Evolutionary conservation across 2,113 vertebrate species (phyloP).

Genomic region (Pontoporia blainvillei): DNA sequence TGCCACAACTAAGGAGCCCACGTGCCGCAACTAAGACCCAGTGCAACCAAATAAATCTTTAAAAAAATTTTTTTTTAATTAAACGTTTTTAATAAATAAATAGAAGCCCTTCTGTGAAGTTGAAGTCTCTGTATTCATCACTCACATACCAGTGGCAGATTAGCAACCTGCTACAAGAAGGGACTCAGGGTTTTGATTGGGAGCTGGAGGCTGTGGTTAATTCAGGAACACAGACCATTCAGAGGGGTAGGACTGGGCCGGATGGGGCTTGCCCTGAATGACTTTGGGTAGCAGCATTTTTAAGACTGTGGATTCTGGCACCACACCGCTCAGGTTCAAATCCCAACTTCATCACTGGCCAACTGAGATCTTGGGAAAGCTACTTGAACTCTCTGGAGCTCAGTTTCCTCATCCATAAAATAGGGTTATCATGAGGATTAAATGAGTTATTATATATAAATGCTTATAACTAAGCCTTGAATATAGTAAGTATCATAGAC

Average conservation of each 20-base stretch:
- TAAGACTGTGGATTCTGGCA: not conserved
- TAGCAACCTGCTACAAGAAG: not conserved
- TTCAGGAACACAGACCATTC: not conserved
- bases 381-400: not conserved
- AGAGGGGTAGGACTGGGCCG: not conserved
- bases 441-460: not conserved
- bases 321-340: not conserved
- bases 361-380: not conserved
- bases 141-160: not conserved
- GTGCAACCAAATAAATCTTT: no score
- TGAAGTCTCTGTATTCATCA: no score
- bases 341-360: not conserved
- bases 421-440: not conserved
- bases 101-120: not conserved
- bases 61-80: no score
- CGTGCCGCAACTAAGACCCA: no score
- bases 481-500: fast-evolving
- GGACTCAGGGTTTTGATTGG: not conserved
- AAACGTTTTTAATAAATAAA: not conserved
- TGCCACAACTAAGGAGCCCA: no score
- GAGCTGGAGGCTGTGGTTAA: no score
- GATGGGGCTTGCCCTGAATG: no score
- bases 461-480: not conserved
- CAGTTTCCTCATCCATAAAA: not conserved
- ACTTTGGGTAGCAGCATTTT: not conserved